phyloP scores from a whole-genome alignment of 2,113 vertebrate species.

The Pluvianellus socialis region DNA sequence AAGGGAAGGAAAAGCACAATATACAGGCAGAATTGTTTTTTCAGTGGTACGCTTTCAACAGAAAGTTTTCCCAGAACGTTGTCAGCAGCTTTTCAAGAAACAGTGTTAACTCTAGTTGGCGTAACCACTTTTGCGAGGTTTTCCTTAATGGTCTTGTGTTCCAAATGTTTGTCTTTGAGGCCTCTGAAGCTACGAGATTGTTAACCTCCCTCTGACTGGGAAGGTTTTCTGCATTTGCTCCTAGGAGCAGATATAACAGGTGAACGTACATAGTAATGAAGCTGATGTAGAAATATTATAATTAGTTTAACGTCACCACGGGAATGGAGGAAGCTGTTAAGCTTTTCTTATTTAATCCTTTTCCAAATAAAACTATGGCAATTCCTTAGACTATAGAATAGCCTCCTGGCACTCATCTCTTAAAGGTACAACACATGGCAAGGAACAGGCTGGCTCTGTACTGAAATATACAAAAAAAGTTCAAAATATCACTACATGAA shows the following conservation, averaged over 20 bases:
- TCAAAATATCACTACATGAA: not conserved
- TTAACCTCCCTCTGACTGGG: not conserved
- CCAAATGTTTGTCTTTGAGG: not conserved
- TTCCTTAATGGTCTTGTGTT: not conserved
- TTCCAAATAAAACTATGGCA: not conserved
- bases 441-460: not conserved
- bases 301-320: not conserved
- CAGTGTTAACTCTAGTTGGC: not conserved
- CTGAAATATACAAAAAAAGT: not conserved
- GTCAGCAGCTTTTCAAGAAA: constrained; percentile 6
- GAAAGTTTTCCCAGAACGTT: not conserved
- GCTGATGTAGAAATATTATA: not conserved
- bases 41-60: not conserved
- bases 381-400: not conserved
- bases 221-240: not conserved
- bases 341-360: not conserved
- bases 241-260: not conserved
- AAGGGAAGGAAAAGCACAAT: constrained; percentile 24
- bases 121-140: not conserved
- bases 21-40: not conserved
- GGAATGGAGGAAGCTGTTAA: not conserved
- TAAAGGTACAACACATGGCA: not conserved
- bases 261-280: not conserved
- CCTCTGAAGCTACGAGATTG: not conserved
- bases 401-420: not conserved